Evolutionary conservation across 2,113 vertebrate genomes (phyloP), one percentile per base, ranked within the genome.

Genomic region (Apodemus sylvaticus): DNA sequence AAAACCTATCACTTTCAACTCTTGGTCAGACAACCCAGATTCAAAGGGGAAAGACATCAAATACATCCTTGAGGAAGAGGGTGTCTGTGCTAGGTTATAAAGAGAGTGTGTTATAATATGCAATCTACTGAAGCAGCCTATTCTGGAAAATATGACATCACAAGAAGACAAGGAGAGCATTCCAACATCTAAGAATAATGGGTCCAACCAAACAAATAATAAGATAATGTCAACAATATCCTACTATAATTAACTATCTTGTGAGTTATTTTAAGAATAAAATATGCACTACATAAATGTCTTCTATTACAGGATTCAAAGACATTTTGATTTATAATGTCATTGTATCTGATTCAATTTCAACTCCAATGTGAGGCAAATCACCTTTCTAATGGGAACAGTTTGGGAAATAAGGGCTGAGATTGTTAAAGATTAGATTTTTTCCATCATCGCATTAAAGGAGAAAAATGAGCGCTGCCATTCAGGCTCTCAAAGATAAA

Each of bases 181-280:
- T 79, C 5, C 29, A 51, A 90, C 71, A 93, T 58, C 58, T 89
- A 93, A 97, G 97, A 53, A 51, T 39, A 82, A 98, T 94, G 93
- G 86, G 90, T 92, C 90, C 74, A 95, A 95, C 82, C 96, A 51
- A 91, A 96, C 87, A 96, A 97, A 97, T 96, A 79, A 22, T 60
- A 55, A 81, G 82, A 74, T 78, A 48, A 62, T 76, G 48, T 81
- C 81, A 95, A 98, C 34, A 95, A 85, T 96, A 94, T 48, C 86
- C 48, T 86, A 39, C 51, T 94, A 53, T 88, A 98, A 98, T 98
- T 98, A 98, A 97, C 86, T 42, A 91, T 51, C 91, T 93, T 77
- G 94, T 93, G 94, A 94, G 89, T 97, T 97, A 97, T 96, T 98
- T 96, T 89, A 92, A 96, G 97, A 97, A 97, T 81, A 90, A 96